phyloP scores from a whole-genome alignment of 2,113 vertebrate species.

The Colinus virginianus region DNA sequence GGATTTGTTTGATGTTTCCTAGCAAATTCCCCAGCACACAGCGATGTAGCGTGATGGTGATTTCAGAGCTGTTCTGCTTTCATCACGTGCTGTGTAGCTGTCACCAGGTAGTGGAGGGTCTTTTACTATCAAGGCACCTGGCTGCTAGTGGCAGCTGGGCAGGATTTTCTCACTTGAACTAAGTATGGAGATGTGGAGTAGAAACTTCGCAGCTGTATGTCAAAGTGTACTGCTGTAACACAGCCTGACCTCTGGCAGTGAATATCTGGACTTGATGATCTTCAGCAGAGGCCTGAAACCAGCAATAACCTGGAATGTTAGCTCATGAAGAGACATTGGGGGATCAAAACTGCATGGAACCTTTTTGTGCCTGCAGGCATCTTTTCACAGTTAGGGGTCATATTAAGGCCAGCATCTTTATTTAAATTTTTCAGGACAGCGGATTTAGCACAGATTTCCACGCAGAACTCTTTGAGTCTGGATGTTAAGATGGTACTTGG shows the following conservation, averaged over 20 bases:
- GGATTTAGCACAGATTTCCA: background rate
- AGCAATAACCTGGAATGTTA: background rate
- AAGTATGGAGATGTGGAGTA: background rate
- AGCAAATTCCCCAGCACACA: background rate
- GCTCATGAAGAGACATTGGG: background rate
- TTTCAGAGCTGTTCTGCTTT: background rate
- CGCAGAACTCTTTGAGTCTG: background rate
- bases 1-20: background rate
- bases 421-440: background rate
- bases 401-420: background rate
- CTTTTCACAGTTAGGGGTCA: background rate
- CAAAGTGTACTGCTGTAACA: accelerated
- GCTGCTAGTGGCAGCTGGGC: background rate
- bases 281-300: background rate
- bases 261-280: background rate
- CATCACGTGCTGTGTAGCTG: background rate
- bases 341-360: background rate
- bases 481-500: background rate
- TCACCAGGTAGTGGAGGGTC: background rate
- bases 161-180: background rate
- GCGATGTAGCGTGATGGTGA: accelerated
- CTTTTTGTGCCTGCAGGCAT: background rate
- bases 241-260: background rate
- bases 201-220: background rate
- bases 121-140: background rate